These are phyloP conservation scores for Neoascia interrupta DNA, from an alignment of 2,888 invertebrate species.

Conservation along the genomic window DNA sequence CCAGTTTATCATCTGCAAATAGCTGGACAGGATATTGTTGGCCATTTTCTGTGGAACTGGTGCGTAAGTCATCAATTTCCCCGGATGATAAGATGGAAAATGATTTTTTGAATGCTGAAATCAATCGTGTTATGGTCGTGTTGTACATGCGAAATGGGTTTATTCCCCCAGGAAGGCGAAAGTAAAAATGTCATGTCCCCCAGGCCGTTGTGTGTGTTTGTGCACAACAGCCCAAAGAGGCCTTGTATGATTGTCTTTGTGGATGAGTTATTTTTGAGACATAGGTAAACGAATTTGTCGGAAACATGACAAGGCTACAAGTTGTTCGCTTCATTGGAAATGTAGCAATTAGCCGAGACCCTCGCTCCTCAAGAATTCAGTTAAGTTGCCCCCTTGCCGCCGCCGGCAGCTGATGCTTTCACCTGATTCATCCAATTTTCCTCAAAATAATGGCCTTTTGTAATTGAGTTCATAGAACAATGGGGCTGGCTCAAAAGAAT, in stretches of 20 bases:
- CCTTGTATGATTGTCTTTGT: not conserved
- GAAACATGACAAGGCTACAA: too few species aligned
- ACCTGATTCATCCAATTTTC: conserved; percentile 20
- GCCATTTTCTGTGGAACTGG: not conserved
- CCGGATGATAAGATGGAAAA: conserved; percentile 29
- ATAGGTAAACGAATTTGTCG: too few species aligned
- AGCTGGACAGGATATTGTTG: conserved; percentile 8
- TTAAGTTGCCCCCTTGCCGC: not conserved
- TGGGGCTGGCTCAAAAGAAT: conserved; percentile 25
- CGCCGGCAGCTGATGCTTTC: not conserved
- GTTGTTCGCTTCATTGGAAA: too few species aligned
- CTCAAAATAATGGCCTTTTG: conserved; percentile 12
- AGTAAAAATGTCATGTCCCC: too few species aligned
- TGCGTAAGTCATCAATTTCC: conserved; percentile 47
- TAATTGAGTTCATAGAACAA: conserved; percentile 17
- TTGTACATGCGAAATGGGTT: conserved; percentile 49
- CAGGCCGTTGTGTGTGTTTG: too few species aligned
- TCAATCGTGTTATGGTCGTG: conserved; percentile 47
- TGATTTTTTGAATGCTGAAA: conserved; percentile 26
- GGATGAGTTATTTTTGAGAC: not conserved
- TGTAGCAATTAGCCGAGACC: not conserved
- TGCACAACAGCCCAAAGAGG: too few species aligned
- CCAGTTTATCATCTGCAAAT: conserved; percentile 26
- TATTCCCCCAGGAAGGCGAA: too few species aligned
- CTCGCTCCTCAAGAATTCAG: not conserved